phyloP scores from a whole-genome alignment of 2,888 invertebrate genomes.

The Polydrusus pterygomalis region DNA sequence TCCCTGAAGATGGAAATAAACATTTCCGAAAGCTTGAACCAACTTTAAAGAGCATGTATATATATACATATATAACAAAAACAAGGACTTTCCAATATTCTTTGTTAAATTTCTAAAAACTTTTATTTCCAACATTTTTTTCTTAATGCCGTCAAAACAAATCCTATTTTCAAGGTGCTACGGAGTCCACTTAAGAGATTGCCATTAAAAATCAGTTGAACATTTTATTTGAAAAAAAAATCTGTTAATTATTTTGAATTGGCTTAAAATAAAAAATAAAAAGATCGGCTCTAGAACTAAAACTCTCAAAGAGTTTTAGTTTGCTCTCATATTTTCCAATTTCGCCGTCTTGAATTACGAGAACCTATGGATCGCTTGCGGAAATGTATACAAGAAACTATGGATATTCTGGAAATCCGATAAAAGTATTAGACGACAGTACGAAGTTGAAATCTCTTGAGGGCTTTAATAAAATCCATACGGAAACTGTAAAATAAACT shows the following conservation, averaged over 20 bases:
- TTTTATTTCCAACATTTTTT: too few relatives aligned
- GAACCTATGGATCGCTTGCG: slow-evolving; percentile 17
- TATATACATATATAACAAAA: too few relatives aligned
- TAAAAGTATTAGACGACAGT: slow-evolving; percentile 26
- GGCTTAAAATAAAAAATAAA: slow-evolving; percentile 12
- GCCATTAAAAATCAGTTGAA: too few relatives aligned
- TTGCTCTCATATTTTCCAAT: slow-evolving; percentile 14
- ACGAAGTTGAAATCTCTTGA: slow-evolving; percentile 12
- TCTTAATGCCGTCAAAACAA: too few relatives aligned
- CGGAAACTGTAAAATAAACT: background rate
- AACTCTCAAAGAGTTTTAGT: slow-evolving; percentile 19
- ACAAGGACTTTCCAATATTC: too few relatives aligned
- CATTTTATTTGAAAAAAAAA: too few relatives aligned
- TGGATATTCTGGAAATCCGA: slow-evolving; percentile 29
- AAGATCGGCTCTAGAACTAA: background rate
- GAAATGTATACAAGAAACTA: slow-evolving; percentile 24
- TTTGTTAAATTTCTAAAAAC: too few relatives aligned
- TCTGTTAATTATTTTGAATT: background rate
- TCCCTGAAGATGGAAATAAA: too few relatives aligned
- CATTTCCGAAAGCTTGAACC: too few relatives aligned
- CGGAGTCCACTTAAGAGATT: too few relatives aligned
- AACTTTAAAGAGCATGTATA: too few relatives aligned
- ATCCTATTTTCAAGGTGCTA: too few relatives aligned
- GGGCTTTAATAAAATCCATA: slow-evolving; percentile 8
- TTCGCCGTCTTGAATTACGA: slow-evolving; percentile 12